These are phyloP conservation scores for Eleutherodactylus coqui DNA, from an alignment of 2,797 vertebrate genomes.

Conservation along the genomic window DNA sequence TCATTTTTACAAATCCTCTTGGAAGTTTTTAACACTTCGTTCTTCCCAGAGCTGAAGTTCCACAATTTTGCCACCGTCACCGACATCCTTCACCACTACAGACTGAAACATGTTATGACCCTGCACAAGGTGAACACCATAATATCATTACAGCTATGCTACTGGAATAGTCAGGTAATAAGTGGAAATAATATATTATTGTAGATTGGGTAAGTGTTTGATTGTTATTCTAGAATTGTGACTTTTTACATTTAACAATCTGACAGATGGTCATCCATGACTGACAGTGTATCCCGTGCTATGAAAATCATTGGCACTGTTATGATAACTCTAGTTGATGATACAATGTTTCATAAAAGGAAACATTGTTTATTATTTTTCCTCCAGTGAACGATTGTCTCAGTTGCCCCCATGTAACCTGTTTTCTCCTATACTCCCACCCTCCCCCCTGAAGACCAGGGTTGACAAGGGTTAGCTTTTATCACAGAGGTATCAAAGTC, in stretches of 20 bases:
- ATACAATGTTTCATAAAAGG: not conserved
- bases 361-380: not conserved
- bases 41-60: not conserved
- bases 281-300: not conserved
- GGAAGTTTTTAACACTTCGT: not conserved
- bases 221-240: too few species aligned
- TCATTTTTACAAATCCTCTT: not conserved
- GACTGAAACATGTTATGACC: not conserved
- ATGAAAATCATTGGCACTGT: not conserved
- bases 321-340: not conserved
- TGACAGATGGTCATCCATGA: not conserved
- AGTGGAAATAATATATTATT: too few species aligned
- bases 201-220: too few species aligned
- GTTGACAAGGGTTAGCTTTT: constrained; percentile 45
- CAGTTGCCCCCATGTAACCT: constrained; percentile 10
- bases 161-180: not conserved
- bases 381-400: not conserved
- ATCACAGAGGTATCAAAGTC: constrained; percentile 59
- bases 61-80: not conserved
- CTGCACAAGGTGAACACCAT: not conserved
- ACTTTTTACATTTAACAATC: too few species aligned
- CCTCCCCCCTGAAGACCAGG: constrained; percentile 31
- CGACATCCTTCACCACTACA: not conserved
- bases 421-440: not conserved
- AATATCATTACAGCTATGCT: not conserved